Evolutionary conservation across 2,888 invertebrate species (phyloP), one percentile per base, ranked within the genome.

Genomic region (Oligia latruncula): DNA sequence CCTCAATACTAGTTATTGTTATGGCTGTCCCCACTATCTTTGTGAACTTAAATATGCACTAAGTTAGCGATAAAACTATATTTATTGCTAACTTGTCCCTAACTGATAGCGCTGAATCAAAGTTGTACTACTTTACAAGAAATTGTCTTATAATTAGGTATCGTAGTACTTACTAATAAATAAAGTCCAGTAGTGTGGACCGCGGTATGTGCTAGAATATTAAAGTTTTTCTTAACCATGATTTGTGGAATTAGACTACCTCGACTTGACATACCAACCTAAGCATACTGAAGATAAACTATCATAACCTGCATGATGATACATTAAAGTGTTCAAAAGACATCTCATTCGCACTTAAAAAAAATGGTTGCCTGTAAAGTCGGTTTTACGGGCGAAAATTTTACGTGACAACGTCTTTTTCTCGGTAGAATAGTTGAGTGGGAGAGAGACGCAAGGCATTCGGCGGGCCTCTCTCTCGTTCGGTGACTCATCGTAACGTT

Each of bases 71-170:
- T 77, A 80, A 77, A 77, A 62, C 52, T 23, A 55, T 35, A 62
- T 80, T 80, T 80, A 83, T 77, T 52, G 40, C 35, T 55, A 52
- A 77, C 83, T 67, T 83, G 52, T 55, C 20, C 20, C 11, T 60
- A 17, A 60, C 66, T 83, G 83, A 80, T 80, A 80, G 52, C 46
- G 15, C 20, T 67, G 35, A 46, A 40, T 58, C 62, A 60, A 75
- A 40, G 9, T 49, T 49, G 29, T 29, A 29, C 6, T 49, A 62
- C 46, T 23, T 78, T 49, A n/a, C 40, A 49, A 15, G 60, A 62
- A 68, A 43, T 9, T 8, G 2, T 46, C 8, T 35, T 35, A 64
- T 49, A 29, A 6, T 46, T 49, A 68, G 20, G 29, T n/a, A 49
- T 29, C 29, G 6, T 13, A 49, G 20, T 20, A n/a, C 6, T 6